Percentiles rank a stretch among this genome's conserved stretches.
Evolutionary conservation across 2,888 invertebrate species (phyloP).

Genomic region (Mimachlamys varia): DNA sequence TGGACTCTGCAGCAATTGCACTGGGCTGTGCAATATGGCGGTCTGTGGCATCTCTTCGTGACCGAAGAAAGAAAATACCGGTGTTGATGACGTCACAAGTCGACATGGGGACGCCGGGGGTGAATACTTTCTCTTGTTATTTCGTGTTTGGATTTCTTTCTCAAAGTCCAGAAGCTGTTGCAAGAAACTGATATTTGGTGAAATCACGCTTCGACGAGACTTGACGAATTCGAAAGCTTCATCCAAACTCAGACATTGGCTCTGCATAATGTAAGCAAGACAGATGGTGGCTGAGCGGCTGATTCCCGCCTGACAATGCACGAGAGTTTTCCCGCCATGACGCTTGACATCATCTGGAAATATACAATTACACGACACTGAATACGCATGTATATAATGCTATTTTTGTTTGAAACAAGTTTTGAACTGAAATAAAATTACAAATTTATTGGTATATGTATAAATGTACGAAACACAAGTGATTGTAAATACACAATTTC

Average conservation of each 20-base stretch:
- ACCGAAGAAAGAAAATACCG: slow-evolving; percentile 50
- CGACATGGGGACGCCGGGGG: slow-evolving; percentile 49
- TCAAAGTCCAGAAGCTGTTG: slow-evolving; percentile 80
- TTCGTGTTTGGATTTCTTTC: slow-evolving; percentile 55
- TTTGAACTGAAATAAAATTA: too few relatives aligned
- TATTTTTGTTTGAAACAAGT: too few relatives aligned
- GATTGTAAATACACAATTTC: too few relatives aligned
- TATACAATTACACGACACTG: slow-evolving; percentile 33
- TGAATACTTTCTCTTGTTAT: slow-evolving; percentile 34
- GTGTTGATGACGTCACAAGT: slow-evolving; percentile 47
- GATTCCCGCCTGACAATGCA: slow-evolving; percentile 78
- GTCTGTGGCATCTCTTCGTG: slow-evolving; percentile 47
- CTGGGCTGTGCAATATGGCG: slow-evolving; percentile 43
- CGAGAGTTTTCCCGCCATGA: slow-evolving; percentile 72
- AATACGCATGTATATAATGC: too few relatives aligned
- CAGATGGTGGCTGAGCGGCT: slow-evolving; percentile 79
- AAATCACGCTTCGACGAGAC: slow-evolving; percentile 78
- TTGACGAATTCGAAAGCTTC: slow-evolving; percentile 81
- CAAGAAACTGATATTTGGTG: slow-evolving; percentile 82
- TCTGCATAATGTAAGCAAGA: slow-evolving; percentile 77
- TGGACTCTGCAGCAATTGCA: slow-evolving; percentile 44
- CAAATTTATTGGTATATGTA: too few relatives aligned
- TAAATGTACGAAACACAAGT: too few relatives aligned
- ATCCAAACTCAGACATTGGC: slow-evolving; percentile 74
- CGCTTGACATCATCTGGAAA: slow-evolving; percentile 70